Evolutionary conservation across 2,797 vertebrate species (phyloP).

Genomic region (Hylomyscus alleni): DNA sequence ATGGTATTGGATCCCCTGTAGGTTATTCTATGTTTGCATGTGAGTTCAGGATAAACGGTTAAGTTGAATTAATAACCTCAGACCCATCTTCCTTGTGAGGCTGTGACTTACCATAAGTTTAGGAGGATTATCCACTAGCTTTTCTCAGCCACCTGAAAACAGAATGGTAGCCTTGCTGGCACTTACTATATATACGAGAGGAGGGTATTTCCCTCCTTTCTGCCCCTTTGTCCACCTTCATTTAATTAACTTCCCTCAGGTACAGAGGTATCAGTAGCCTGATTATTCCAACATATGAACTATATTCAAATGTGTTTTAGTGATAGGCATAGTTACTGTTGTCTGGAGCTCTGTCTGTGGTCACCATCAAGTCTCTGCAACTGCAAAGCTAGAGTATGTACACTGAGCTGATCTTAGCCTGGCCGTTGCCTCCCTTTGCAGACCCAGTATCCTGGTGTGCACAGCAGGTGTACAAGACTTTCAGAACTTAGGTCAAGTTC

Average conservation of each 20-base stretch:
- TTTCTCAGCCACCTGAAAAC: neutral
- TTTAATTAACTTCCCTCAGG: neutral
- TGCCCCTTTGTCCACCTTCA: neutral
- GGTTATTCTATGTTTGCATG: neutral
- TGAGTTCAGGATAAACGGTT: neutral
- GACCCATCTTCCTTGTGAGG: neutral
- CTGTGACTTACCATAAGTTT: neutral
- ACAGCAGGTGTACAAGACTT: too few species aligned
- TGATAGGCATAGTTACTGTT: neutral
- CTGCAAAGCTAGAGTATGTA: neutral
- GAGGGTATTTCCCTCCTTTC: rapidly evolving
- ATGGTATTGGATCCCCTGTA: neutral
- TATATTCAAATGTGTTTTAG: neutral
- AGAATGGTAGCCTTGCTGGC: neutral
- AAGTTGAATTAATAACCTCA: neutral
- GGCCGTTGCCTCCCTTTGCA: neutral
- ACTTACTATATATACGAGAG: neutral
- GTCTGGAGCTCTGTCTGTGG: neutral
- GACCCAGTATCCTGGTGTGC: neutral
- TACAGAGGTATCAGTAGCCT: neutral
- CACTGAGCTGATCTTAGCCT: neutral
- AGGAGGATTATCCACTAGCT: neutral
- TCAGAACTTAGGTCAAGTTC: neutral
- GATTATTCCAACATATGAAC: neutral
- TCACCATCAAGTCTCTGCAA: neutral